Evolutionary conservation across 2,113 vertebrate species (phyloP).

Genomic region (Gallinago undulata): DNA sequence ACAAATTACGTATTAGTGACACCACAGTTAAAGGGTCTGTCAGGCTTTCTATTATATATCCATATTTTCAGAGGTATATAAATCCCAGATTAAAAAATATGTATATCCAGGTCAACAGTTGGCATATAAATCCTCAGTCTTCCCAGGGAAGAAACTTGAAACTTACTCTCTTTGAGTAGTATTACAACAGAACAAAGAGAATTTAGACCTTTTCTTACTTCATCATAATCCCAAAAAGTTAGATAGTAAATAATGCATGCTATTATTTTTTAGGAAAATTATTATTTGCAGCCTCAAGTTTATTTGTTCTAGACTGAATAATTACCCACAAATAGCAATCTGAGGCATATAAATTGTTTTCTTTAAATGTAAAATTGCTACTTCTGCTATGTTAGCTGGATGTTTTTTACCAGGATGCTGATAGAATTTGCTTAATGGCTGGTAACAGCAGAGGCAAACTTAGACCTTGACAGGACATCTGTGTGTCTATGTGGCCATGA

Average conservation of each 20-base stretch:
- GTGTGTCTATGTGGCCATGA: neutral
- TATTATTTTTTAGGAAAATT: neutral
- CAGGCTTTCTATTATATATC: slow-evolving; percentile 32
- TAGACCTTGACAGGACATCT: neutral
- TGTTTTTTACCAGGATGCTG: neutral
- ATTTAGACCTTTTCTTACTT: neutral
- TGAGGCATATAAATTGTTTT: neutral
- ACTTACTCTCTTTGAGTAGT: neutral
- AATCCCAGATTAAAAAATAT: slow-evolving; percentile 23
- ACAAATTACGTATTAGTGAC: slow-evolving; percentile 60
- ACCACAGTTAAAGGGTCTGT: slow-evolving; percentile 45
- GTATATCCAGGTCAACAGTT: slow-evolving; percentile 19
- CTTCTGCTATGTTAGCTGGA: neutral
- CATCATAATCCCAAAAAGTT: neutral
- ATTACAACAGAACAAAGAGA: neutral
- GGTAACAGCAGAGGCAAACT: neutral
- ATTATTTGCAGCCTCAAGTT: slow-evolving; percentile 14
- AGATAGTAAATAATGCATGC: neutral
- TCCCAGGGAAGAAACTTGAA: neutral
- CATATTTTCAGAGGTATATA: slow-evolving; percentile 42
- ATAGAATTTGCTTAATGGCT: neutral
- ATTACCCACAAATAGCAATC: neutral
- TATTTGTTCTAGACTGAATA: slow-evolving; percentile 27
- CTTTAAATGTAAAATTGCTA: neutral
- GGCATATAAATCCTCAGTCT: slow-evolving; percentile 4